Base-by-base conservation (phyloP, 2,113 vertebrate genomes). In the Mohoua ochrocephala region DNA sequence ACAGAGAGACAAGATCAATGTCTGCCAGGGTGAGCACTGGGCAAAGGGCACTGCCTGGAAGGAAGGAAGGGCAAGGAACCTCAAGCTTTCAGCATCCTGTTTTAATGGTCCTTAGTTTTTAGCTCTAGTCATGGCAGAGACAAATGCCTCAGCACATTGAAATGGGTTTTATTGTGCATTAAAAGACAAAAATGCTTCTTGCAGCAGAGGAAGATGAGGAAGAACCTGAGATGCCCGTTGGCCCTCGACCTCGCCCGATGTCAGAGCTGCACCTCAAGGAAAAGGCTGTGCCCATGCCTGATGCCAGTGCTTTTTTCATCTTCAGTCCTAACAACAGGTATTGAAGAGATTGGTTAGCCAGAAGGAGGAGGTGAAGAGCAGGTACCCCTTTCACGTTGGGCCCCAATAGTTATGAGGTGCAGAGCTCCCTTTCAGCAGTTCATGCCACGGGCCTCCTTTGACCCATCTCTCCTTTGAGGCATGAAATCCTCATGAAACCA, bases 241-340 rank as follows among this genome's bases (percentile, higher is more conserved):
- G 99, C 24, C 99, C 99, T 16, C 98, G 99, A 14, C 99, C 99
- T 2, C 98, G 99, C 23, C 99, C 99, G 0, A 99, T 99, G 68
- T 99, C 99, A 7, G 99, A 99, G 96, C 96, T 99, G 53, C 99
- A 99, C 97, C 98, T 99, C 45, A 99, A 99, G 97, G 99, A 99
- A 95, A 99, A 99, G 90, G 99, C 99, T 9, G 96, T 98, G 31
- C 99, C 99, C 83, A 99, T 99, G 98, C 99, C 99, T 1, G 99
- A 99, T 96, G 99, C 99, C 96, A 98, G 98, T 6, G 99, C 99
- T 2, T 99, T 99, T 96, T 99, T 99, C 97, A 93, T 99, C 97
- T 99, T 99, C 97, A 99, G 98, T 93, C 97, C 99, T 93, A 99
- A 95, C 96, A 99, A 99, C 99, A 99, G 99, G 99, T 99, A 98